Percentiles rank a stretch among this genome's conserved stretches.
phyloP scores from a whole-genome alignment of 2,113 vertebrate species.

The Calyptomena viridis region DNA sequence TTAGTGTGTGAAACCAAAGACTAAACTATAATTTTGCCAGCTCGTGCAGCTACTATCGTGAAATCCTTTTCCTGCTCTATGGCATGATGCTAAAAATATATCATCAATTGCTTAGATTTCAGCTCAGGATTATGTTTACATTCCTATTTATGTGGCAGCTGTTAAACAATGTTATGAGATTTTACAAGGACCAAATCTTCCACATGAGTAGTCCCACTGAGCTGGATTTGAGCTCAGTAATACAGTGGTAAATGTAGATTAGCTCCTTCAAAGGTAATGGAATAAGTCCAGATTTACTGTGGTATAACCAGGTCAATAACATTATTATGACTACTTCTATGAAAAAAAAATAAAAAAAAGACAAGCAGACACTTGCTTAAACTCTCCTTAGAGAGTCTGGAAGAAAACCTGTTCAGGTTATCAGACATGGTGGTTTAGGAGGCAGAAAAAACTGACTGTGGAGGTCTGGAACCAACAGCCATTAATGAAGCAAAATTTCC shows the following conservation, averaged over 20 bases:
- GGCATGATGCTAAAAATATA: neutral
- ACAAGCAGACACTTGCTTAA: neutral
- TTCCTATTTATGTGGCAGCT: constrained; percentile 2
- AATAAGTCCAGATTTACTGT: neutral
- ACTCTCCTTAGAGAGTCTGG: neutral
- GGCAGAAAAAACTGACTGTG: neutral
- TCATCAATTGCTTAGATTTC: neutral
- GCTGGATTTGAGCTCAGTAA: constrained; percentile 16
- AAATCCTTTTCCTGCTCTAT: constrained; percentile 2
- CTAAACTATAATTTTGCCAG: neutral
- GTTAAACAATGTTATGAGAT: constrained; percentile 18
- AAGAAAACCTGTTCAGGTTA: neutral
- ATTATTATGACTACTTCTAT: neutral
- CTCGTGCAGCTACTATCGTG: neutral
- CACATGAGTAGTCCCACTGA: neutral
- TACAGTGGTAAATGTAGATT: constrained; percentile 11
- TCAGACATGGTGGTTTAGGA: neutral
- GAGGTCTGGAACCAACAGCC: neutral
- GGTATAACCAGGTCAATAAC: neutral
- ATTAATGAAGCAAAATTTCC: neutral
- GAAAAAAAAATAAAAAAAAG: neutral
- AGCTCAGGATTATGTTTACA: constrained; percentile 4
- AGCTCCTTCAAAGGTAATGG: constrained; percentile 11
- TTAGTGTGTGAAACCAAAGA: neutral
- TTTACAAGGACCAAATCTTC: constrained; percentile 27